Percentiles rank a stretch among this genome's conserved stretches.
phyloP scores from a whole-genome alignment of 2,113 vertebrate species.

The Gyps fulvus region DNA sequence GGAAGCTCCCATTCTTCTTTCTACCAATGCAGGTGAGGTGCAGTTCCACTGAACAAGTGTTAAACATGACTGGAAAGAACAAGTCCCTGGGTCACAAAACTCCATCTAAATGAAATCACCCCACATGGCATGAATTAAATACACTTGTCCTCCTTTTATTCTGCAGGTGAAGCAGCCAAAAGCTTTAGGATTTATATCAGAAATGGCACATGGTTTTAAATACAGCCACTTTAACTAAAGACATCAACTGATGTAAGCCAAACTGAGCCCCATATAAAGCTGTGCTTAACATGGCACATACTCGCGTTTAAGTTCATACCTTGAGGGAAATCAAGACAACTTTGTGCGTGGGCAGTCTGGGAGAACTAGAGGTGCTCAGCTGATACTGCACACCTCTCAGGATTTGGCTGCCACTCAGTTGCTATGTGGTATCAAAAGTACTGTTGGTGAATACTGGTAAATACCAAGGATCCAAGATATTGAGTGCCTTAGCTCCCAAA shows the following conservation, averaged over 20 bases:
- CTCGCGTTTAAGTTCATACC: neutral
- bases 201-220: neutral
- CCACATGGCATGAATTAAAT: neutral
- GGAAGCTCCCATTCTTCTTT: neutral
- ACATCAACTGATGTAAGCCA: neutral
- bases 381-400: neutral
- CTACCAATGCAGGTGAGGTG: neutral
- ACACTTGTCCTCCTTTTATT: neutral
- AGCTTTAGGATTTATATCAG: neutral
- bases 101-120: neutral
- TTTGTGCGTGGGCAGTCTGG: neutral
- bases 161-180: neutral
- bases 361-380: neutral
- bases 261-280: neutral
- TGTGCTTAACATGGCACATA: neutral
- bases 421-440: neutral
- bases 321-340: neutral
- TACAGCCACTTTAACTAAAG: neutral
- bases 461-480: neutral
- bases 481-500: neutral
- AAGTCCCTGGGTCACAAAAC: neutral
- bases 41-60: neutral
- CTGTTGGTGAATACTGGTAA: neutral
- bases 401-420: neutral
- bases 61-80: neutral